These are phyloP conservation scores for Diadophis punctatus DNA, from an alignment of 2,113 vertebrate species.

Conservation along the genomic window DNA sequence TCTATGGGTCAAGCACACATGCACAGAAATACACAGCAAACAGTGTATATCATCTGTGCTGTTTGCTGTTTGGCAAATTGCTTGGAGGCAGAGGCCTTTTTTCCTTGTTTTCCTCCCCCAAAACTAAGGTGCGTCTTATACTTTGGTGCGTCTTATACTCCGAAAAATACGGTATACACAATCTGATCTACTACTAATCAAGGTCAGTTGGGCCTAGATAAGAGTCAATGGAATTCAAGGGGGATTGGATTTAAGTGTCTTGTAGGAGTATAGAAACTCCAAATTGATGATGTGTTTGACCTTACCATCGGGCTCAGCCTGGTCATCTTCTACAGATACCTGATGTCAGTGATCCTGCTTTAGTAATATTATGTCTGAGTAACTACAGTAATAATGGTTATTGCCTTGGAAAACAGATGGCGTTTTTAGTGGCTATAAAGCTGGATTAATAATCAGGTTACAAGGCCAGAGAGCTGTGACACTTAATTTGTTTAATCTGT, in stretches of 20 bases:
- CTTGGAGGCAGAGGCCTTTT: too few relatives aligned
- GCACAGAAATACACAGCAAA: too few relatives aligned
- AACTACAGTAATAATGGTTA: not conserved
- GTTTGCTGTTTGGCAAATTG: too few relatives aligned
- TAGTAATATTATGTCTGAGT: not conserved
- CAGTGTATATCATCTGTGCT: too few relatives aligned
- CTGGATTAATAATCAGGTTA: not conserved
- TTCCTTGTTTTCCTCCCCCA: too few relatives aligned
- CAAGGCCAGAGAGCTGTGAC: not conserved
- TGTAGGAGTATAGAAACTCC: not conserved
- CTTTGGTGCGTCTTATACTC: too few relatives aligned
- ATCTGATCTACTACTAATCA: not conserved
- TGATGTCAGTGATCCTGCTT: not conserved
- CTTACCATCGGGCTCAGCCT: not conserved
- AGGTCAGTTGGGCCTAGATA: not conserved
- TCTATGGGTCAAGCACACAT: too few relatives aligned
- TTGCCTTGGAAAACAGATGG: not conserved
- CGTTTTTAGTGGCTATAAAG: not conserved
- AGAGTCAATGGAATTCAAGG: not conserved
- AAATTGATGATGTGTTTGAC: not conserved
- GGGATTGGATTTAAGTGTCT: not conserved
- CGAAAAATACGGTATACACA: too few relatives aligned
- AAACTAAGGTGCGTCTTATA: too few relatives aligned
- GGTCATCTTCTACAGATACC: not conserved
- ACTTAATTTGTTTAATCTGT: not conserved